Evolutionary conservation across 2,888 invertebrate genomes (phyloP), one percentile per base, ranked within the genome.

Genomic region (Thereva unica): DNA sequence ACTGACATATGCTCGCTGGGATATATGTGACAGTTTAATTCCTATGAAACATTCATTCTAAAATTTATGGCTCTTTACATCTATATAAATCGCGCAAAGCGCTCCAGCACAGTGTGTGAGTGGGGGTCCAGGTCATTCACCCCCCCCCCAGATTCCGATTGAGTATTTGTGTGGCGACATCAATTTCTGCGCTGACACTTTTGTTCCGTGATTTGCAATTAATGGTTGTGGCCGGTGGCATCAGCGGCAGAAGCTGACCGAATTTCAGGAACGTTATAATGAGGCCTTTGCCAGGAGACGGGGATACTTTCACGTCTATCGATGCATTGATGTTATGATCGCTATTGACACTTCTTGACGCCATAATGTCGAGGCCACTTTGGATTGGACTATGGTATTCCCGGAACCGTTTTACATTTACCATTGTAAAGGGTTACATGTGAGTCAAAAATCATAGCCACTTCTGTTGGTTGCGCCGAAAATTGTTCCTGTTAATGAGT

Each of bases 1-100:
- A 72, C 70, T 73, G 73, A 73, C 73, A 73, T 72, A 72, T 73
- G 72, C 71, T 70, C 72, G 71, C 71, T 73, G 71, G 71, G 72
- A 73, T 73, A 73, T 73, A 73, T 73, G 73, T 72, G 73, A 73
- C 73, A 73, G 73, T 73, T 73, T 73, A 72, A 73, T 73, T 72
- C 73, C 63, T 63, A 52, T 63, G 63, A 63, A 63, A 52, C 52
- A 52, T 63, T 63, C 63, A 63, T 63, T 63, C 63, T 40, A 63
- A 63, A 50, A 50, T 63, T 50, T 49, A 50, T 45, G 59, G 37
- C 59, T 23, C 49, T 59, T 59, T 59, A 59, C 47, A 59, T 59
- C 59, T 59, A 59, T 47, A 59, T 47, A 59, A 59, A 59, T 59
- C 59, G 59, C 59, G 59, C 34, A 49, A 37, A 47, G 59, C 38